Evolutionary conservation across 2,797 vertebrate species (phyloP), one percentile per base, ranked within the genome.

Genomic region (Alca torda): DNA sequence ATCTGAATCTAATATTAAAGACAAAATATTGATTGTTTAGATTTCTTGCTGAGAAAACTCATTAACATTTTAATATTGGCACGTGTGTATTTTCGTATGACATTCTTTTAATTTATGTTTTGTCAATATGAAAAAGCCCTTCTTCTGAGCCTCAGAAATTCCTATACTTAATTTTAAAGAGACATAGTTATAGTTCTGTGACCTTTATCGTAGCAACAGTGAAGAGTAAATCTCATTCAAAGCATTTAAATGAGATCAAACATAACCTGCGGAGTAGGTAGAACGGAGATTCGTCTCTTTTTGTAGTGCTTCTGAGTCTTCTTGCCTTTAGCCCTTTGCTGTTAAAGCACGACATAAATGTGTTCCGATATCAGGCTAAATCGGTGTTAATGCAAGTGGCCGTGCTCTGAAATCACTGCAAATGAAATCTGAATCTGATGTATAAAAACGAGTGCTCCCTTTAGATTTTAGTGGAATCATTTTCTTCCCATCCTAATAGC

Each of bases 231-330:
- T 97, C 96, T 95, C 96, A 95, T 19, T 96, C 85, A 94, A 96
- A 97, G 53, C 92, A 93, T 97, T 97, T 96, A 97, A 97, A 97
- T 92, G 92, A 84, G 92, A 96, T 97, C 92, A 97, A 95, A 96
- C 59, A 67, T 83, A 94, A 96, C 87, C 90, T 96, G 92, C 85
- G 92, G 94, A 69, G 53, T 20, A 93, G 85, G 76, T 76, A 56
- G 51, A 77, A 86, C 37, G 56, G 65, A 93, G 51, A 68, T 64
- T 86, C 0, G 4, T 50, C 61, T 95, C 59, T 57, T 82, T 79
- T 46, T 13, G 16, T 45, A 82, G 74, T 35, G 53, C 50, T 77
- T 73, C 90, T 89, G 64, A 48, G 63, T 20, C 63, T 24, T 65
- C n/a, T 78, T 87, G 50, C 39, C 54, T 90, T 79, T 54, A 91